These are phyloP conservation scores for Esperia sulphurella DNA, from an alignment of 2,888 invertebrate species.

Conservation along the genomic window DNA sequence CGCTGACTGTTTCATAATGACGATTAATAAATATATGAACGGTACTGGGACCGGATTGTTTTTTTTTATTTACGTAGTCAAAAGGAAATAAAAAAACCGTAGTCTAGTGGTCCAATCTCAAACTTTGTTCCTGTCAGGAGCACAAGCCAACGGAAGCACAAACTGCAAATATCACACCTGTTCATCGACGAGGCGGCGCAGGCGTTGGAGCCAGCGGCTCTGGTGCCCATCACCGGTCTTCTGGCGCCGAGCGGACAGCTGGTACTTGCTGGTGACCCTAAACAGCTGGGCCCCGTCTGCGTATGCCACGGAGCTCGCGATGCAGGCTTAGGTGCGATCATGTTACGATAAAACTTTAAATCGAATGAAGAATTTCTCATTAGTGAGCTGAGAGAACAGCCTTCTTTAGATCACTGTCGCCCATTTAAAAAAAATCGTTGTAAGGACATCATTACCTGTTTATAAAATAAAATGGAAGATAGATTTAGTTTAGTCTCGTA, in stretches of 20 bases:
- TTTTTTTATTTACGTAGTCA: not conserved
- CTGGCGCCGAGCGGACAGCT: constrained; percentile 76
- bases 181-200: constrained; percentile 96
- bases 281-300: constrained; percentile 92
- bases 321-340: constrained; percentile 83
- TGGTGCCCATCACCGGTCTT: constrained; percentile 82
- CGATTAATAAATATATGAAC: too few relatives aligned
- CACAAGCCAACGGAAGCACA: constrained; percentile 24
- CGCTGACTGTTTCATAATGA: too few relatives aligned
- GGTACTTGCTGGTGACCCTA: constrained; percentile 89
- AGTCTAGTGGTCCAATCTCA: too few relatives aligned
- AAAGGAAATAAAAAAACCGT: not conserved
- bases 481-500: too few relatives aligned
- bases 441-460: too few relatives aligned
- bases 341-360: not conserved
- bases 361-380: not conserved
- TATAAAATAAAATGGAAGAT: too few relatives aligned
- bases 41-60: too few relatives aligned
- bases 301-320: constrained; percentile 79
- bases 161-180: constrained; percentile 85
- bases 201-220: constrained; percentile 85
- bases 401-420: too few relatives aligned
- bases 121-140: constrained; percentile 16
- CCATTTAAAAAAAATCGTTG: too few relatives aligned
- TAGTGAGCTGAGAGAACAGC: too few relatives aligned